Evolutionary conservation across 1,140 invertebrate species (phyloP).

Genomic region (Brachionus manjavacas): DNA sequence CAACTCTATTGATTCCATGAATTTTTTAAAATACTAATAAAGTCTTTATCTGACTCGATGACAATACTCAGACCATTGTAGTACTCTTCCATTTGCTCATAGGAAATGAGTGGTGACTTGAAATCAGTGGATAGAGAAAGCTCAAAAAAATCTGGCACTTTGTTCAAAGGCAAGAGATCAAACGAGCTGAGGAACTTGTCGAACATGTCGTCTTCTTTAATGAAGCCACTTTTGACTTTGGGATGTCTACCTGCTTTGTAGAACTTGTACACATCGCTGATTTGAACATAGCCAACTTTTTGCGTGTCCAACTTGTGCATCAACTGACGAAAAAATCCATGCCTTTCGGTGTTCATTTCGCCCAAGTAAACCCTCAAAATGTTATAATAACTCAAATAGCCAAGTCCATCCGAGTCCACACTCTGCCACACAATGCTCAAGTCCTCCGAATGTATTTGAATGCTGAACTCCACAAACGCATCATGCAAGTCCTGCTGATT

Average conservation of each 20-base stretch:
- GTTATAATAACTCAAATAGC: slow-evolving; percentile 51
- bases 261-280: slow-evolving; percentile 55
- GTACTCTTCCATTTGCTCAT: slow-evolving; percentile 55
- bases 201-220: slow-evolving; percentile 17
- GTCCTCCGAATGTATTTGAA: slow-evolving; percentile 29
- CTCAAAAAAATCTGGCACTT: slow-evolving; percentile 49
- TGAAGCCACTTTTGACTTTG: slow-evolving; percentile 44
- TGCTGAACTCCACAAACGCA: background rate
- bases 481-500: slow-evolving; percentile 13
- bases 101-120: slow-evolving; percentile 49
- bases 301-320: slow-evolving; percentile 51
- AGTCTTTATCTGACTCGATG: slow-evolving; percentile 51
- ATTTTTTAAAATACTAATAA: slow-evolving; percentile 53
- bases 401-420: slow-evolving; percentile 49
- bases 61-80: slow-evolving; percentile 55
- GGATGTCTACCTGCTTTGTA: slow-evolving; percentile 51
- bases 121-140: slow-evolving; percentile 45
- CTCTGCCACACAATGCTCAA: slow-evolving; percentile 49
- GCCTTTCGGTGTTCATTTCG: slow-evolving; percentile 53
- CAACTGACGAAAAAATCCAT: slow-evolving; percentile 53
- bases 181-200: background rate
- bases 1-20: slow-evolving; percentile 51
- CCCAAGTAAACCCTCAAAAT: slow-evolving; percentile 53
- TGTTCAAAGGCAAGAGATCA: slow-evolving; percentile 7
- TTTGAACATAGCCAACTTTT: slow-evolving; percentile 50